Conservation (phyloP, 2,113 vertebrate species). For the Oceanites oceanicus region DNA sequence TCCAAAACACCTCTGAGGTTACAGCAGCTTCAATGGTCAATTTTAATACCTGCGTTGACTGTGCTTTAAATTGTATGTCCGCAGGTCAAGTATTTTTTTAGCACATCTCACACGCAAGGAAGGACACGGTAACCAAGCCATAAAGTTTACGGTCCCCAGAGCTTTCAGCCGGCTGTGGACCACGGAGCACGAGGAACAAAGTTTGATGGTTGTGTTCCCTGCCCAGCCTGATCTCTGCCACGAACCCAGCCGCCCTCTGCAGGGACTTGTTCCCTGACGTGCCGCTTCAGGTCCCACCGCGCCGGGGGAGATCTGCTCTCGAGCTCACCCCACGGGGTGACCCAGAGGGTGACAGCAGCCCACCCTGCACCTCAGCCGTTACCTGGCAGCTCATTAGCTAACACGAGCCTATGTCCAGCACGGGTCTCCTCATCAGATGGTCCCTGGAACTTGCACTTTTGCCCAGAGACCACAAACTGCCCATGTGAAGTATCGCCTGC, state of each 20-base stretch:
- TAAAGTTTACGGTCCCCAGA: neutral
- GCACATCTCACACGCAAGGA: neutral
- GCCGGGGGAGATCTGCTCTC: fast-evolving
- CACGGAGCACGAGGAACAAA: neutral
- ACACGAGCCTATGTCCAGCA: neutral
- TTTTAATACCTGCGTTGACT: neutral
- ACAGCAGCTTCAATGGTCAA: neutral
- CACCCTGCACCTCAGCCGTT: neutral
- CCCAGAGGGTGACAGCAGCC: neutral
- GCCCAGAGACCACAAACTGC: neutral
- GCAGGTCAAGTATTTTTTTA: neutral
- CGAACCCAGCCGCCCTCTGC: neutral
- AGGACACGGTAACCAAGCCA: neutral
- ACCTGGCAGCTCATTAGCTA: neutral
- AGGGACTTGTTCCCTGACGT: neutral
- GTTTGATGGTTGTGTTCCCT: neutral
- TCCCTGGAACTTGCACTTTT: neutral
- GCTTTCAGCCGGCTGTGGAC: neutral
- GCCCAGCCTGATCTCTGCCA: neutral
- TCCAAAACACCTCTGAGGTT: neutral
- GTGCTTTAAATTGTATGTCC: neutral
- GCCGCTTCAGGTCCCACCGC: fast-evolving
- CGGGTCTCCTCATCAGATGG: neutral
- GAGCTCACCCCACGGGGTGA: neutral
- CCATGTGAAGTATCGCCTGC: fast-evolving